These are phyloP conservation scores for Jordanella pulchra DNA, from an alignment of 2,797 vertebrate genomes.

Conservation along the genomic window DNA sequence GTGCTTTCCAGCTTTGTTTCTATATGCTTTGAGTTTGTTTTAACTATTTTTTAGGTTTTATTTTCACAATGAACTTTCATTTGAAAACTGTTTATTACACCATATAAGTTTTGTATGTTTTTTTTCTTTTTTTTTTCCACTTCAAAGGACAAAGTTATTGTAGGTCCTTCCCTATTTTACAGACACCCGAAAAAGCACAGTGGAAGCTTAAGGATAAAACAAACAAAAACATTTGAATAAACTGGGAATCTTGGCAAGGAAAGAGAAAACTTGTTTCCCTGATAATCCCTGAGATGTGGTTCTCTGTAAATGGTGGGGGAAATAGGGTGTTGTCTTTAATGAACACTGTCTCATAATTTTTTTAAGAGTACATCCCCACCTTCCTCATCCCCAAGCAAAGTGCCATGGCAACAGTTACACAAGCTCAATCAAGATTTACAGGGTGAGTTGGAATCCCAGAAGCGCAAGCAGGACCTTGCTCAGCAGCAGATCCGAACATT, in stretches of 20 bases:
- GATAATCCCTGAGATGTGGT: constrained; percentile 90
- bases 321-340: constrained; percentile 87
- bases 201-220: constrained; percentile 63
- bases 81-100: not conserved
- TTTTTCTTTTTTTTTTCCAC: constrained; percentile 25
- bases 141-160: not conserved
- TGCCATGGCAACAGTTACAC: constrained; percentile 90
- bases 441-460: constrained; percentile 88
- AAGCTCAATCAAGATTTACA: constrained; percentile 93
- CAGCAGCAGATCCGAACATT: constrained; percentile 89
- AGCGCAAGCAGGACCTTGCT: constrained; percentile 88
- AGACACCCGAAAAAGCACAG: constrained; percentile 81
- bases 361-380: constrained; percentile 92
- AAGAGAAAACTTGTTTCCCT: constrained; percentile 44
- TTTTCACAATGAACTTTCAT: not conserved
- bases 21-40: constrained; percentile 75
- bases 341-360: constrained; percentile 90
- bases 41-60: constrained; percentile 51
- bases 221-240: constrained; percentile 21
- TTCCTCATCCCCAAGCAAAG: constrained; percentile 83
- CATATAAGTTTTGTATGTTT: not conserved
- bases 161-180: constrained; percentile 33
- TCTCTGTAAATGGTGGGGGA: constrained; percentile 79
- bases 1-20: constrained; percentile 64
- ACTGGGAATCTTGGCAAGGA: constrained; percentile 19